Percentiles rank a stretch among this genome's conserved stretches.
phyloP scores from a whole-genome alignment of 2,888 invertebrate species.

The Drosophila nr. perissopoda region DNA sequence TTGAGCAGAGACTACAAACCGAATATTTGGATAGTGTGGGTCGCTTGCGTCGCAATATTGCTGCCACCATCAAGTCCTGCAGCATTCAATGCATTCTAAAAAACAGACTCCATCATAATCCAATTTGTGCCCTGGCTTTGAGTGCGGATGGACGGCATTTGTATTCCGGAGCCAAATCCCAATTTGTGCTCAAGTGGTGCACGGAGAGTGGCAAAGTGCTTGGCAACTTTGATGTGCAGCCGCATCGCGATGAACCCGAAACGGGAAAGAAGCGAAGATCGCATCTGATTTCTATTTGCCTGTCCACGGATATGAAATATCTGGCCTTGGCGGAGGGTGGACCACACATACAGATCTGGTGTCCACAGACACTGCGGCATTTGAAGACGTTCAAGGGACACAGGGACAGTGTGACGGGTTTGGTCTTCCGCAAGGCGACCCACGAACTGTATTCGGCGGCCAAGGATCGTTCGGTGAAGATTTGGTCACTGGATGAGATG shows the following conservation, averaged over 20 bases:
- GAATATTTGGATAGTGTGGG: constrained; percentile 95
- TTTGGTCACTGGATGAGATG: constrained; percentile 98
- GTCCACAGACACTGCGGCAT: constrained; percentile 90
- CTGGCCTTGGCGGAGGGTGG: constrained; percentile 90
- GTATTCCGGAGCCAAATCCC: constrained; percentile 95
- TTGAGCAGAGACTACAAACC: constrained; percentile 90
- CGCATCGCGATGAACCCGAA: constrained; percentile 84
- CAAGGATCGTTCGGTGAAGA: constrained; percentile 93
- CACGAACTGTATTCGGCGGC: constrained; percentile 94
- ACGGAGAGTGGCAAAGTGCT: constrained; percentile 88
- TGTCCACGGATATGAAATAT: constrained; percentile 93
- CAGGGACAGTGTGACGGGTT: constrained; percentile 89
- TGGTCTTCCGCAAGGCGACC: constrained; percentile 93
- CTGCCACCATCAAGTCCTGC: constrained; percentile 87
- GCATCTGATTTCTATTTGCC: constrained; percentile 88
- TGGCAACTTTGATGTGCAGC: constrained; percentile 85
- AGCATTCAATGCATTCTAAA: constrained; percentile 86
- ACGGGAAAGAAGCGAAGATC: constrained; percentile 79
- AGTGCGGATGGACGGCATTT: constrained; percentile 90
- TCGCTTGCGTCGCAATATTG: constrained; percentile 90
- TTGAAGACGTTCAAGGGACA: constrained; percentile 93
- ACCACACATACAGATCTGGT: constrained; percentile 92
- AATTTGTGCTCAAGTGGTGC: constrained; percentile 94
- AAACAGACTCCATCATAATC: constrained; percentile 91
- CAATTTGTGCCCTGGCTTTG: constrained; percentile 93